Base-by-base conservation (phyloP, 2,113 vertebrate species). In the Myotis yumanensis region DNA sequence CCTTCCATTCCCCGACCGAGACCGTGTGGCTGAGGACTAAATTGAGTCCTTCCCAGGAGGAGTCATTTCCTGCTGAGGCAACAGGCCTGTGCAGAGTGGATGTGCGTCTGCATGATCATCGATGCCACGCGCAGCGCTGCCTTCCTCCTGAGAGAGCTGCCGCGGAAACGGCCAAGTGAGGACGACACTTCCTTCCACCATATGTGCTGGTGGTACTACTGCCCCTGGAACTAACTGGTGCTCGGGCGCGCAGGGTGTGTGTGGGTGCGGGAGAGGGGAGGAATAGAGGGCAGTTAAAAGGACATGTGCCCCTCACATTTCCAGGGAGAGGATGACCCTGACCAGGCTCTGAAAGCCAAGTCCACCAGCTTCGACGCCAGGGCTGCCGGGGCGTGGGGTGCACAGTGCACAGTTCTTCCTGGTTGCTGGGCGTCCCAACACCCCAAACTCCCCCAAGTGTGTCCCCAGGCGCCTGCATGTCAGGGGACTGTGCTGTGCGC, bases 1-100 rank as follows among this genome's bases (percentile, higher is more conserved):
- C 54, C 40, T 66, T 75, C 80, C 37, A 30, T 68, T 84, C 37
- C 62, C 11, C 28, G 37, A 43, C 35, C 28, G 68, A 86, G n/a
- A 75, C 35, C 32, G 17, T 52, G 62, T 46, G 48, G 15, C 22
- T 86, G 59, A 83, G 75, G 89, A 90, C 77, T 87, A 72, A 72
- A 37, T 3, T 62, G 32, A 77, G 32, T 57, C 54, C 35, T 86
- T 82, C 62, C 37, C 83, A 25, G 20, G 46, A 87, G 82, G 51
- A 87, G 46, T 9, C 43, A 57, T 35, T 59, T 71, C 14, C 10
- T 57, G 12, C 37, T 28, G 43, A 82, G 23, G 75, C 35, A 62
- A 9, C n/a, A 14, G 75, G 43, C 52, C 43, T 54, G 25, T 22
- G 81, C 40, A 16, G 23, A 64, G 52, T 54, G 11, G 59, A 11